These are phyloP conservation scores for Nycticebus coucang DNA, from an alignment of 2,113 vertebrate genomes.

Conservation along the genomic window DNA sequence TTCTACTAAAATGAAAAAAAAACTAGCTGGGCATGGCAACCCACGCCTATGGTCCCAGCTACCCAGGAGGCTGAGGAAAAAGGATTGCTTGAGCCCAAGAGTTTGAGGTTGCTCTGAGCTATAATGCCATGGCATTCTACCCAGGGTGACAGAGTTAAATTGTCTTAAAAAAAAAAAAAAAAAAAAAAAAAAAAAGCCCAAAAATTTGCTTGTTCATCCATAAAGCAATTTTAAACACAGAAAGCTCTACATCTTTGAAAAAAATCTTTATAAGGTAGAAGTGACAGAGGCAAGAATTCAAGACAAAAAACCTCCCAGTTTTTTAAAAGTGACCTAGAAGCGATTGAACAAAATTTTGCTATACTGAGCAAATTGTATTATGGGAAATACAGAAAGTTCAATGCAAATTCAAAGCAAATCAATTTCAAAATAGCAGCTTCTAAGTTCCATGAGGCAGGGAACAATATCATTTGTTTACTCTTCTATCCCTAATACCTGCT, in stretches of 20 bases:
- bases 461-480: conserved; percentile 5
- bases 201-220: not conserved
- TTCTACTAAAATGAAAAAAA: too few relatives aligned
- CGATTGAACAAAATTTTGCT: conserved; percentile 29
- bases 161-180: not conserved
- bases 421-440: conserved; percentile 31
- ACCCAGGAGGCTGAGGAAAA: too few relatives aligned
- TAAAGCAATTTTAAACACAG: conserved; percentile 8
- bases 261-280: conserved; percentile 36
- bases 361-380: not conserved
- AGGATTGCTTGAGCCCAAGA: too few relatives aligned
- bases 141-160: too few relatives aligned
- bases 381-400: not conserved
- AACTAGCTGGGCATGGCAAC: too few relatives aligned
- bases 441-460: not conserved
- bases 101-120: too few relatives aligned
- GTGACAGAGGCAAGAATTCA: not conserved
- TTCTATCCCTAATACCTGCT: not conserved
- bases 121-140: too few relatives aligned
- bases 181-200: not conserved
- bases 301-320: conserved; percentile 10
- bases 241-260: not conserved
- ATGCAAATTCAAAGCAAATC: not conserved
- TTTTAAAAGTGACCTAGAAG: conserved; percentile 31
- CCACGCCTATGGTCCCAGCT: too few relatives aligned